Percentiles rank a stretch among this genome's conserved stretches.
phyloP scores from a whole-genome alignment of 37 sponge, comb jelly and placozoan species.

The Oscarella lobularis region DNA sequence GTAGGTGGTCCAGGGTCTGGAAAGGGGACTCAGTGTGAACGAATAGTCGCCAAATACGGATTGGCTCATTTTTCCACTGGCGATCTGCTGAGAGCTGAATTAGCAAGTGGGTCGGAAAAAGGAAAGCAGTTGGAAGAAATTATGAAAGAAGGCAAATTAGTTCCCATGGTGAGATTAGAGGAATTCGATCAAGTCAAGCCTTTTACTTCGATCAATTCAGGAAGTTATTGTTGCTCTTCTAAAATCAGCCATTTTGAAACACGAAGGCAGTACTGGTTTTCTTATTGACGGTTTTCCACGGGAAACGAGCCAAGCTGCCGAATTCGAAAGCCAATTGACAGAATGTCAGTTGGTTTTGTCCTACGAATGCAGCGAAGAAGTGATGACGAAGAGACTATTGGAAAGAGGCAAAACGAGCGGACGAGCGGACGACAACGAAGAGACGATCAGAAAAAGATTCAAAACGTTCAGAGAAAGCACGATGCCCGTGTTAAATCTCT shows the following conservation, averaged over 20 bases:
- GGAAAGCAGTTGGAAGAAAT: slow-evolving; percentile 47
- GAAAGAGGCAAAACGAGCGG: slow-evolving; percentile 59
- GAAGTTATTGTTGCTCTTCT: slow-evolving; percentile 34
- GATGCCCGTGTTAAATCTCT: slow-evolving; percentile 56
- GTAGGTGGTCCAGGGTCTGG: slow-evolving; percentile 86
- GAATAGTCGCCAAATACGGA: slow-evolving; percentile 40
- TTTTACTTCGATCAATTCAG: no score
- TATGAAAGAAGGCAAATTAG: slow-evolving; percentile 65
- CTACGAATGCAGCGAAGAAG: slow-evolving; percentile 66
- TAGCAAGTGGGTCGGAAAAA: slow-evolving; percentile 40
- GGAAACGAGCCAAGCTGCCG: slow-evolving; percentile 36
- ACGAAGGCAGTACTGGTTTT: slow-evolving; percentile 25
- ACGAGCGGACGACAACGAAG: slow-evolving; percentile 71
- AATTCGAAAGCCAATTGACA: slow-evolving; percentile 27
- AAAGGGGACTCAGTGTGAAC: slow-evolving; percentile 71
- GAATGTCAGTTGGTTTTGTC: slow-evolving; percentile 37
- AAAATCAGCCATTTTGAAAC: slow-evolving; percentile 26
- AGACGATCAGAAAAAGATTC: slow-evolving; percentile 64
- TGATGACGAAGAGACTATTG: slow-evolving; percentile 51
- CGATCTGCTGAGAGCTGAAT: slow-evolving; percentile 72
- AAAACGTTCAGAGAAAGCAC: slow-evolving; percentile 43
- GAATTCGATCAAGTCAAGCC: neutral
- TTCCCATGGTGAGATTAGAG: slow-evolving; percentile 34
- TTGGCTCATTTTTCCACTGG: slow-evolving; percentile 71
- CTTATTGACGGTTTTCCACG: slow-evolving; percentile 88